phyloP scores from a whole-genome alignment of 2,113 vertebrate genomes.

The Potamarius usumacintae region DNA sequence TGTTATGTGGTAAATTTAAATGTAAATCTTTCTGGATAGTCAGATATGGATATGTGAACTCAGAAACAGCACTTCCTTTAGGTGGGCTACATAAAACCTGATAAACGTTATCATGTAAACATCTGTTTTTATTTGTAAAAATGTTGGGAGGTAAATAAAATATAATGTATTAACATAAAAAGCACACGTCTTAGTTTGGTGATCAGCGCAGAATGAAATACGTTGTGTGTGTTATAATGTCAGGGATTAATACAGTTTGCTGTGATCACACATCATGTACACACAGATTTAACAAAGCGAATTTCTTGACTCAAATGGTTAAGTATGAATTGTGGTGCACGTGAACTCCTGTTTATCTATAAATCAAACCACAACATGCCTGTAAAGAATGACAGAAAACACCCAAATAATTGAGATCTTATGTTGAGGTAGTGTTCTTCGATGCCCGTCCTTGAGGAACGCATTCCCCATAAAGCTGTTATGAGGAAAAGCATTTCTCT shows the following conservation, averaged over 20 bases:
- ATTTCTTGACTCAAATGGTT: constrained; percentile 35
- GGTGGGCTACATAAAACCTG: not conserved
- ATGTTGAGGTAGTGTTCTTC: constrained; percentile 40
- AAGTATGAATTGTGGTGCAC: constrained; percentile 21
- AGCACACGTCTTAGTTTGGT: not conserved
- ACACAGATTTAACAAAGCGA: constrained; percentile 41
- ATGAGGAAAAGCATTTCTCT: constrained; percentile 22
- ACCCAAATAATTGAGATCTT: constrained; percentile 50
- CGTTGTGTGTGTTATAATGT: constrained; percentile 4
- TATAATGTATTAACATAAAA: not conserved
- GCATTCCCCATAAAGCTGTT: constrained; percentile 41
- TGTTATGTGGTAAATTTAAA: not conserved
- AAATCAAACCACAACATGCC: constrained; percentile 46
- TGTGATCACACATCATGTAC: constrained; percentile 24
- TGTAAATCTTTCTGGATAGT: not conserved
- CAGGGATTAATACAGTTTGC: constrained; percentile 30
- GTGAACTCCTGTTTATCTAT: constrained; percentile 42
- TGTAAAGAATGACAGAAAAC: constrained; percentile 49
- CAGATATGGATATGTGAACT: not conserved
- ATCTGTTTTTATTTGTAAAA: not conserved
- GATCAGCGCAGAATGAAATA: not conserved
- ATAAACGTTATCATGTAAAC: not conserved
- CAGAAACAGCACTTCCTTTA: not conserved
- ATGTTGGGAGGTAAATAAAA: not conserved
- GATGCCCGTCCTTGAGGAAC: constrained; percentile 17